Conservation (phyloP, 2,113 vertebrate species). For the Rana temporaria region DNA sequence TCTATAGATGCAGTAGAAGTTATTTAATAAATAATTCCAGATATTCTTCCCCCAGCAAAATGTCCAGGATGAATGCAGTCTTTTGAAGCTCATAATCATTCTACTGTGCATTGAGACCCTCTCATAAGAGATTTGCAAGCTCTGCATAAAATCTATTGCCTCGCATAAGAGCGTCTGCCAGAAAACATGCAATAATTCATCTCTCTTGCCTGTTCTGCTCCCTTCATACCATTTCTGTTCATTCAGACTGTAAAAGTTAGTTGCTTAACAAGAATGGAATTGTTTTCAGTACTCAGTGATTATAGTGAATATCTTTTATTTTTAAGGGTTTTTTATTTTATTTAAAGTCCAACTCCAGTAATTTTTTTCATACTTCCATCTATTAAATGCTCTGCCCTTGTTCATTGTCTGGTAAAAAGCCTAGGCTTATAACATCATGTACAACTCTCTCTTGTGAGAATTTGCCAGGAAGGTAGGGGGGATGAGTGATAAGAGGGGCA, state of each 20-base stretch:
- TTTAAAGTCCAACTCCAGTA: too few relatives aligned
- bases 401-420: too few relatives aligned
- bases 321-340: too few relatives aligned
- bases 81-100: neutral
- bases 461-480: too few relatives aligned
- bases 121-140: conserved; percentile 2
- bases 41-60: neutral
- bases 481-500: too few relatives aligned
- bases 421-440: too few relatives aligned
- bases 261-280: neutral
- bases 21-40: neutral
- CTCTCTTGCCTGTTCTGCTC: neutral
- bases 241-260: neutral
- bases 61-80: neutral
- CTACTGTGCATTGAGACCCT: conserved; percentile 8
- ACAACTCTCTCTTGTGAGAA: too few relatives aligned
- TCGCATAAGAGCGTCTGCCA: neutral
- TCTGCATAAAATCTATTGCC: neutral
- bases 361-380: too few relatives aligned
- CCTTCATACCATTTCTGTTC: neutral
- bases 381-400: too few relatives aligned
- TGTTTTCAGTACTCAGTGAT: neutral
- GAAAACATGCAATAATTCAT: conserved; percentile 28
- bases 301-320: too few relatives aligned
- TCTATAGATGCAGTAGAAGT: neutral